Evolutionary conservation across 2,888 invertebrate species (phyloP).

Genomic region (Eustalomyia histrio): DNA sequence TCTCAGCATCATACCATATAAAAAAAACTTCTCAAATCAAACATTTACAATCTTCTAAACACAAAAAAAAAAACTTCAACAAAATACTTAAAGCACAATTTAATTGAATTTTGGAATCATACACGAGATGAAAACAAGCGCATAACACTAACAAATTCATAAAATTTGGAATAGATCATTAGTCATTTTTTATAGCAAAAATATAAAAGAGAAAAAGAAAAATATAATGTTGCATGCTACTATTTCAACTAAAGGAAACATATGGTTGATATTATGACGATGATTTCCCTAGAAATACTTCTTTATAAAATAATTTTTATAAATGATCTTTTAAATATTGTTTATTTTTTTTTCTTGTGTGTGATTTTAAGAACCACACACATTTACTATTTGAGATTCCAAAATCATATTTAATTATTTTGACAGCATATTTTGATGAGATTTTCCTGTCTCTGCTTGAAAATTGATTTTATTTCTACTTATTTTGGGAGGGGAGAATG

Average conservation of each 20-base stretch:
- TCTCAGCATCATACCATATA: conserved; percentile 32
- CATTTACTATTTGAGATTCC: conserved; percentile 26
- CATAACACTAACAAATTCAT: conserved; percentile 37
- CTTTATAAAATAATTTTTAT: conserved; percentile 52
- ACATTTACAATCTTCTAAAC: conserved; percentile 38
- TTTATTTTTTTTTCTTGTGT: conserved; percentile 4
- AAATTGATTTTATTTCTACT: background rate
- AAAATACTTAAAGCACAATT: conserved; percentile 29
- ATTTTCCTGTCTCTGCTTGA: conserved; percentile 53
- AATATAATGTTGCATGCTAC: conserved; percentile 6
- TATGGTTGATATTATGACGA: conserved; percentile 40
- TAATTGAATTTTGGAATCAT: conserved; percentile 59
- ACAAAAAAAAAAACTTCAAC: background rate
- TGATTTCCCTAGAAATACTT: conserved; percentile 25
- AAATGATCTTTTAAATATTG: conserved; percentile 61
- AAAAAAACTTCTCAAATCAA: conserved; percentile 42
- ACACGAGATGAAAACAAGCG: conserved; percentile 18
- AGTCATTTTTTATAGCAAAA: conserved; percentile 51
- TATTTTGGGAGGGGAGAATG: conserved; percentile 22
- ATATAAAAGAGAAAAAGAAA: too few relatives aligned
- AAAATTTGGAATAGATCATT: conserved; percentile 57
- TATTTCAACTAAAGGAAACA: conserved; percentile 33
- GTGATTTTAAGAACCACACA: conserved; percentile 14
- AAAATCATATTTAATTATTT: conserved; percentile 61
- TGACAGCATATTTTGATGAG: conserved; percentile 62